A percentile compares a stretch with the other conserved stretches of the same genome.
These are phyloP conservation scores for Dasypogon diadema DNA, from an alignment of 2,888 invertebrate genomes.

Conservation along the genomic window DNA sequence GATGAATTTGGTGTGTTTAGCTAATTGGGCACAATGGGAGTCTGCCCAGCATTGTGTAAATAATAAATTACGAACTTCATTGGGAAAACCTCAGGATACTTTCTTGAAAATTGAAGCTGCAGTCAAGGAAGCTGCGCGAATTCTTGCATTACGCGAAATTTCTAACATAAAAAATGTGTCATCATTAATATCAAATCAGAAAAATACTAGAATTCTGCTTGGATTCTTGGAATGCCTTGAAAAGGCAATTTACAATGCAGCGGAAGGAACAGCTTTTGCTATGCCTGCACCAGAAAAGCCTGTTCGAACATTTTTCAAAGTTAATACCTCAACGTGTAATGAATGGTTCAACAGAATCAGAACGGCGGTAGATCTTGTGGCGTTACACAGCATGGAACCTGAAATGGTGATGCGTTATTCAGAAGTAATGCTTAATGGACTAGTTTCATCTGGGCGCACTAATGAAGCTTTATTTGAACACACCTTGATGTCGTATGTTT, in stretches of 20 bases:
- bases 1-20: conserved; percentile 74
- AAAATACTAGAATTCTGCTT: conserved; percentile 82
- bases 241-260: conserved; percentile 93
- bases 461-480: conserved; percentile 77
- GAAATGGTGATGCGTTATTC: conserved; percentile 87
- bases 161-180: conserved; percentile 68
- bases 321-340: conserved; percentile 92
- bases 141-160: conserved; percentile 69
- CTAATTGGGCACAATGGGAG: conserved; percentile 89
- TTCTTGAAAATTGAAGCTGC: conserved; percentile 87
- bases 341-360: conserved; percentile 95
- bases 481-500: conserved; percentile 78
- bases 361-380: conserved; percentile 85
- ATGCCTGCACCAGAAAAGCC: conserved; percentile 83
- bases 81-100: conserved; percentile 95
- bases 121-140: conserved; percentile 81
- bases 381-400: conserved; percentile 85
- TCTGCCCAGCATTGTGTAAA: conserved; percentile 90
- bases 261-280: conserved; percentile 91
- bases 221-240: conserved; percentile 94
- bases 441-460: conserved; percentile 72
- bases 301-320: conserved; percentile 91
- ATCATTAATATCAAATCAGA: conserved; percentile 72
- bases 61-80: conserved; percentile 87
- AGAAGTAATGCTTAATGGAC: conserved; percentile 76